A percentile compares a stretch with the other conserved stretches of the same genome.
Conservation (phyloP, 2,888 invertebrate species). For the Coelogynopora nodosa region DNA sequence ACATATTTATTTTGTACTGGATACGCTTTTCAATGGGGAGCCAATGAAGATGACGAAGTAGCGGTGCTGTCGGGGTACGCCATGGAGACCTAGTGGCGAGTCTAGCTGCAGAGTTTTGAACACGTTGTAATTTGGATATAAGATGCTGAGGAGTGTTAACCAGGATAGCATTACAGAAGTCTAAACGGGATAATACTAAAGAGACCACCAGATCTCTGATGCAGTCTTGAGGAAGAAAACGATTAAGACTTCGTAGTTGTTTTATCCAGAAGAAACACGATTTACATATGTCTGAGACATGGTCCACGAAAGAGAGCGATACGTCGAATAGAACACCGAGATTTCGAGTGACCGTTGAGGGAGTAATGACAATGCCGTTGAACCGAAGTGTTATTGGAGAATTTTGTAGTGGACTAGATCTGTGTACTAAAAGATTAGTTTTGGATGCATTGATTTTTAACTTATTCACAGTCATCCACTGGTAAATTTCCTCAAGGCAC, state of each 20-base stretch:
- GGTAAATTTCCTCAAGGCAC: background rate
- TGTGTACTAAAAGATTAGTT: background rate
- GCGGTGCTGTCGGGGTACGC: background rate
- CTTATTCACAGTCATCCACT: background rate
- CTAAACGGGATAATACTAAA: background rate
- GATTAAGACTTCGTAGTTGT: background rate
- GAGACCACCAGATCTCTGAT: background rate
- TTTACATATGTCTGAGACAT: background rate
- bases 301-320: background rate
- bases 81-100: background rate
- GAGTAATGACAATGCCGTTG: background rate
- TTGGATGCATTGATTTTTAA: background rate
- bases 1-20: constrained; percentile 17
- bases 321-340: background rate
- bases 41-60: constrained; percentile 3
- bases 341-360: background rate
- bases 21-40: background rate
- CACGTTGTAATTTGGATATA: background rate
- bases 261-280: background rate
- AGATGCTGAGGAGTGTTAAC: background rate
- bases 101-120: background rate
- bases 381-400: background rate
- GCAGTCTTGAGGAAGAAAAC: constrained; percentile 2
- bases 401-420: background rate
- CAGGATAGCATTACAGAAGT: background rate